These are phyloP conservation scores for Sarcophilus harrisii DNA, from an alignment of 2,797 vertebrate species.

Conservation along the genomic window DNA sequence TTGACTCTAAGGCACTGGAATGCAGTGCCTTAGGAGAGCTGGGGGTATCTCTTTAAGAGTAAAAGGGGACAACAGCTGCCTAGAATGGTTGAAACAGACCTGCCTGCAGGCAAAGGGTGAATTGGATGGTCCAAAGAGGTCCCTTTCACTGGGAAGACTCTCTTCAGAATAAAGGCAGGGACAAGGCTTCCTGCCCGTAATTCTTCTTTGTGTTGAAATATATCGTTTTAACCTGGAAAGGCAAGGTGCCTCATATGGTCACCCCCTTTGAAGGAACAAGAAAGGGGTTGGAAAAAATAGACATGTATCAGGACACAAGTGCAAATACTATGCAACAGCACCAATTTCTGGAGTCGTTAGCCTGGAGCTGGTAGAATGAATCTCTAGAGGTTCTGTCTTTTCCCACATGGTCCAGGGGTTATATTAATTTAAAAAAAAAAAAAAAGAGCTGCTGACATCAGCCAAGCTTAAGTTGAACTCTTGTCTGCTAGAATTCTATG, in stretches of 20 bases:
- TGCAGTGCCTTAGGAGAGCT: neutral
- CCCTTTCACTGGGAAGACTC: neutral
- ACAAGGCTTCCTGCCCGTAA: slow-evolving; percentile 57
- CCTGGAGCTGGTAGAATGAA: slow-evolving; percentile 35
- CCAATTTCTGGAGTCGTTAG: neutral
- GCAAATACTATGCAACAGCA: slow-evolving; percentile 55
- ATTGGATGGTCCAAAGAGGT: slow-evolving; percentile 14
- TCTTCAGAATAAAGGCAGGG: slow-evolving; percentile 35
- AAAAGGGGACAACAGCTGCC: neutral
- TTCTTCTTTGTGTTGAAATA: slow-evolving; percentile 62
- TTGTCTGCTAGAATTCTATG: neutral
- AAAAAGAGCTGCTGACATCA: neutral
- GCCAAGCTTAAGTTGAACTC: slow-evolving; percentile 28
- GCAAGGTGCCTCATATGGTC: slow-evolving; percentile 80
- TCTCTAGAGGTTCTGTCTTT: slow-evolving; percentile 13
- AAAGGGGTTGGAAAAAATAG: slow-evolving; percentile 53
- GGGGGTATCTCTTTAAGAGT: neutral
- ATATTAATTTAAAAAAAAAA: slow-evolving; percentile 43
- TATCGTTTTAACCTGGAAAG: slow-evolving; percentile 78
- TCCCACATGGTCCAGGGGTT: slow-evolving; percentile 7
- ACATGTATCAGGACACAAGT: slow-evolving; percentile 57
- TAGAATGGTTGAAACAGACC: neutral
- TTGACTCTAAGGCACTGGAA: neutral
- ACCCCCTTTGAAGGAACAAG: slow-evolving; percentile 59
- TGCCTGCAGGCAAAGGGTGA: neutral